Base-by-base conservation (phyloP, 2,888 invertebrate species). In the Hetaerina titia region DNA sequence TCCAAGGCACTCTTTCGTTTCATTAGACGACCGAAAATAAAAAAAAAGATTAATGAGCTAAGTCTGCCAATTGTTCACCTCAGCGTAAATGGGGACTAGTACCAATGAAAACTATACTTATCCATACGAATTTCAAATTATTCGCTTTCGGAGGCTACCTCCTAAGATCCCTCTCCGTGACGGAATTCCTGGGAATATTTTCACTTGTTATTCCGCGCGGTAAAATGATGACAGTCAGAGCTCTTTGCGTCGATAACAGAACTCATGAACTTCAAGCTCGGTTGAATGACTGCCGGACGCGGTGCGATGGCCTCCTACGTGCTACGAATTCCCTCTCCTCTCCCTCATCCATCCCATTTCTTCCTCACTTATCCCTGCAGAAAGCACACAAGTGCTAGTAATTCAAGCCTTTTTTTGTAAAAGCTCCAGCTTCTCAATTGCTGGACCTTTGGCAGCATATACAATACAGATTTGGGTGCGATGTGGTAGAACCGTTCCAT, bases 251-350 rank as follows among this genome's bases (percentile, higher is more conserved):
- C 81, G 81, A 81, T 81, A 81, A 22, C 31, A 31, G 2, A 25
- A 11, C 81, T 13, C 81, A 13, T 31, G 9, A 81, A 81, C 81
- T 31, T 25, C 81, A 25, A 45, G n/a, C 31, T 81, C 81, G 81
- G 81, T 81, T 81, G 81, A 81, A 81, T 81, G 81, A 81, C 81
- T 81, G 81, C 25, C 31, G 31, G 31, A 25, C 81, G 25, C 81
- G 31, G 81, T 81, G 81, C 81, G 81, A 81, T 81, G 81, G 31
- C 81, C 81, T 31, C 11, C 0, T 25, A 8, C 69, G 8, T 69
- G 22, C 69, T 22, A 7, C 69, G 5, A 45, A 22, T 22, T 69
- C 69, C 8, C 22, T 69, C n/a, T 4, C n/a, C 4, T 5, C 69
- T 69, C 69, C 69, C 69, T 9, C 9, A 19, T 2, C 22, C 69